A percentile compares a stretch with the other conserved stretches of the same genome.
Conservation (phyloP, 1,140 invertebrate species). For the Asbolus verrucosus region DNA sequence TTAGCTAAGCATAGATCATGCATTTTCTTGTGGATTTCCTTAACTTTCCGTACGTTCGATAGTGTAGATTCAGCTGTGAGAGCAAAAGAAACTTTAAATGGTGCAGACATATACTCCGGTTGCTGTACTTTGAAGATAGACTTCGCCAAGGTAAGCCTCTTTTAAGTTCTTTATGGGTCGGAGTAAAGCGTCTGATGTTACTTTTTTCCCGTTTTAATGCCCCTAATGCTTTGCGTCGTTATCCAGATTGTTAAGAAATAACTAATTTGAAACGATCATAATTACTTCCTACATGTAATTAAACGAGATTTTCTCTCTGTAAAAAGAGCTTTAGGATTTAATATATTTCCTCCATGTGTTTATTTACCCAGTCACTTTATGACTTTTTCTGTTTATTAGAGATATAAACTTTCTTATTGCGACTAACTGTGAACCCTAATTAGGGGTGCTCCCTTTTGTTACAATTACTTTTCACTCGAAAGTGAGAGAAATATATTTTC, state of each 20-base stretch:
- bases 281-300: slow-evolving; percentile 25
- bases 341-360: slow-evolving; percentile 31
- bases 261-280: not conserved
- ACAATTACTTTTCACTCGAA: no score
- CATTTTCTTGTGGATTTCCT: slow-evolving; percentile 62
- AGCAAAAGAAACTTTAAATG: slow-evolving; percentile 95
- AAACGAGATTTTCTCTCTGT: slow-evolving; percentile 6
- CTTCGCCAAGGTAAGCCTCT: slow-evolving; percentile 92
- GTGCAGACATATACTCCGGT: slow-evolving; percentile 98
- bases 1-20: not conserved
- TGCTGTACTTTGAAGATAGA: slow-evolving; percentile 99
- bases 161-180: slow-evolving; percentile 6
- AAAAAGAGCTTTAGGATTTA: not conserved
- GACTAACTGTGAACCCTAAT: slow-evolving; percentile 5
- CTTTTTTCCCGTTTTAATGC: no score
- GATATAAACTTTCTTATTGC: slow-evolving; percentile 10
- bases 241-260: slow-evolving; percentile 15
- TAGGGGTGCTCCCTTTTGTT: slow-evolving; percentile 26
- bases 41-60: slow-evolving; percentile 84
- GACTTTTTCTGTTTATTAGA: slow-evolving; percentile 17
- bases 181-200: not conserved
- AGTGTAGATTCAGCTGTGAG: slow-evolving; percentile 93
- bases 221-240: no score
- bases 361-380: slow-evolving; percentile 24
- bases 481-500: no score